These are phyloP conservation scores for Tetraneura akinire DNA, from an alignment of 1,140 invertebrate species.

Conservation along the genomic window DNA sequence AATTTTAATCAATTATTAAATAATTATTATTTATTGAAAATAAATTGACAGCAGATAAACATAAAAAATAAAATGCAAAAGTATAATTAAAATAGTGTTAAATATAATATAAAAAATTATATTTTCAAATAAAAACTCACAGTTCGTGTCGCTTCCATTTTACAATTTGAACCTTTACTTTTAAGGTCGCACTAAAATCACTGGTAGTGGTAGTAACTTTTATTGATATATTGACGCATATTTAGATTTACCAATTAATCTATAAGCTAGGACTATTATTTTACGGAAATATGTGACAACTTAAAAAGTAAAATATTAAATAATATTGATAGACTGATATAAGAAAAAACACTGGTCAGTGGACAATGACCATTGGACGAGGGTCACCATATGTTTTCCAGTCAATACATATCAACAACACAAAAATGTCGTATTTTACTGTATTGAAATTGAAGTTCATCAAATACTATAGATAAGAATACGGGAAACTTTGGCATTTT, in stretches of 20 bases:
- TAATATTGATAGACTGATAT: slow-evolving; percentile 38
- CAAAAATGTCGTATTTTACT: slow-evolving; percentile 36
- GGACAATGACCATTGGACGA: slow-evolving; percentile 48
- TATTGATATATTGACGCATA: slow-evolving; percentile 29
- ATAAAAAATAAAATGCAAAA: neutral
- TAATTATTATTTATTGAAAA: too few relatives aligned
- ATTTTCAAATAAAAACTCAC: slow-evolving; percentile 28
- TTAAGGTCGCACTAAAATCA: slow-evolving; percentile 23
- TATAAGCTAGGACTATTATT: slow-evolving; percentile 38
- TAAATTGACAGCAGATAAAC: too few relatives aligned
- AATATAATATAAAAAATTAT: neutral
- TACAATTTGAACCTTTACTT: slow-evolving; percentile 2
- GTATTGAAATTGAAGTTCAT: too few relatives aligned
- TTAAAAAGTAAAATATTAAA: slow-evolving; percentile 41
- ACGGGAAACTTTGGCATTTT: too few relatives aligned
- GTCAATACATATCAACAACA: neutral
- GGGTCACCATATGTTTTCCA: slow-evolving; percentile 43
- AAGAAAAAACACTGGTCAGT: slow-evolving; percentile 49
- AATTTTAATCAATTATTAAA: too few relatives aligned
- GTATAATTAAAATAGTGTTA: neutral
- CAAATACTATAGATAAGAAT: too few relatives aligned
- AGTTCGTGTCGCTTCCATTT: slow-evolving; percentile 33
- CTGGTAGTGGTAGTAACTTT: neutral
- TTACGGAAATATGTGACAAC: slow-evolving; percentile 37
- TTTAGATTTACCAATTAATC: slow-evolving; percentile 39